These are phyloP conservation scores for Lycaon pictus DNA, from an alignment of 2,113 vertebrate species.

Conservation along the genomic window DNA sequence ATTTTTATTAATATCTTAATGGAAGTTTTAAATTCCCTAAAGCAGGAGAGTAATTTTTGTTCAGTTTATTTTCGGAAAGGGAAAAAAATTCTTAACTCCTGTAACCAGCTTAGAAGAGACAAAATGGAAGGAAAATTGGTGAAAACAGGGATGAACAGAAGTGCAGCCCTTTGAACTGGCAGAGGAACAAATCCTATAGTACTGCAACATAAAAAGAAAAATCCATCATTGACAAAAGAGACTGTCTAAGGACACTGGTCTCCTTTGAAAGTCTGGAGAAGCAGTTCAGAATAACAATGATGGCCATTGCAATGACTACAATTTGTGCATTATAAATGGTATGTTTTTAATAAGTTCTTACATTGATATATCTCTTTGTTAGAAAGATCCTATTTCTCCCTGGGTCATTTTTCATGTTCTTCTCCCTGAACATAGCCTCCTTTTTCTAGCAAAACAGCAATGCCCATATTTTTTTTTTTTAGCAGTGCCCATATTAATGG, in stretches of 20 bases:
- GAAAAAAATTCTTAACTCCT: slow-evolving; percentile 47
- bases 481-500: slow-evolving; percentile 79
- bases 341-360: slow-evolving; percentile 79
- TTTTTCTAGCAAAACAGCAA: slow-evolving; percentile 82
- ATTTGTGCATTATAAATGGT: slow-evolving; percentile 79
- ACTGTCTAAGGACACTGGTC: slow-evolving; percentile 68
- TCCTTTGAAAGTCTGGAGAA: slow-evolving; percentile 71
- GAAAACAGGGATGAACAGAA: slow-evolving; percentile 69
- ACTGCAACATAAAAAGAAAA: slow-evolving; percentile 67
- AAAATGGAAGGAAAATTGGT: slow-evolving; percentile 64
- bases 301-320: slow-evolving; percentile 54
- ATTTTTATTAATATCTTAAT: slow-evolving; percentile 57
- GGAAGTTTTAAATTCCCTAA: slow-evolving; percentile 63
- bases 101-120: slow-evolving; percentile 52
- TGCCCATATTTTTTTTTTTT: slow-evolving; percentile 58
- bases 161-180: slow-evolving; percentile 47
- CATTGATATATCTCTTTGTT: slow-evolving; percentile 83
- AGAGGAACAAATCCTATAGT: slow-evolving; percentile 64
- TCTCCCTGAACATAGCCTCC: slow-evolving; percentile 75
- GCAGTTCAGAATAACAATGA: slow-evolving; percentile 72
- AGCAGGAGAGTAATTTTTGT: slow-evolving; percentile 45
- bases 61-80: slow-evolving; percentile 54
- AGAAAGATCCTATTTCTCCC: slow-evolving; percentile 80
- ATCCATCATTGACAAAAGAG: slow-evolving; percentile 73
- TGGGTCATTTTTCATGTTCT: slow-evolving; percentile 74